A percentile compares a stretch with the other conserved stretches of the same genome.
Evolutionary conservation across 2,113 vertebrate species (phyloP).

Genomic region (Corvus moneduloides): DNA sequence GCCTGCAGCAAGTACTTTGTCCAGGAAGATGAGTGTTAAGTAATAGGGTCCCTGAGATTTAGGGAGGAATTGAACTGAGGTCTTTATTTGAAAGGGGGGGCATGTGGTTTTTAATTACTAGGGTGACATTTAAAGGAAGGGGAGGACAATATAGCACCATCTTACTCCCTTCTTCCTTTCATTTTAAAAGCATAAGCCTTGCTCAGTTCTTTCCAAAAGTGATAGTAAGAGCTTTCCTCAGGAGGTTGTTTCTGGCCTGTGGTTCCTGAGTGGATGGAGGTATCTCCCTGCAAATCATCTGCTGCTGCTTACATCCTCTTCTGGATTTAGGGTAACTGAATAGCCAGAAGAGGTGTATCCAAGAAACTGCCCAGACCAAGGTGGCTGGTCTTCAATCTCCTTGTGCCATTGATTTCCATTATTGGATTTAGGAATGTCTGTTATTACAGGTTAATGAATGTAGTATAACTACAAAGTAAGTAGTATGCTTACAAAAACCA

Average conservation of each 20-base stretch:
- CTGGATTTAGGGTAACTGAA: neutral
- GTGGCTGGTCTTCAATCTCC: neutral
- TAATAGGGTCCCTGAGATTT: neutral
- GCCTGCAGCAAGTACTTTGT: neutral
- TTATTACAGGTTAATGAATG: neutral
- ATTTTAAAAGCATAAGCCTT: neutral
- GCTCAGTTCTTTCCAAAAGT: neutral
- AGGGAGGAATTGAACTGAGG: neutral
- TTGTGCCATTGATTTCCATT: neutral
- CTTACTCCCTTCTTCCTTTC: neutral
- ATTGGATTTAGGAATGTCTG: neutral
- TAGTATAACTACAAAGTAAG: neutral
- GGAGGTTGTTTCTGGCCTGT: neutral
- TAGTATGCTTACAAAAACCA: neutral
- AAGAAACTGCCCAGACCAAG: neutral
- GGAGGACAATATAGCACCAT: neutral
- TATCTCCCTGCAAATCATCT: neutral
- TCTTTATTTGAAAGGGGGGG: neutral
- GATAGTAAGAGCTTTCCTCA: neutral
- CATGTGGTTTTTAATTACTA: neutral
- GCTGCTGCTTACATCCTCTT: neutral
- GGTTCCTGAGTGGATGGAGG: neutral
- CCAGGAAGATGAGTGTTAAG: neutral
- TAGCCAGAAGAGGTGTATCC: neutral
- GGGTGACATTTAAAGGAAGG: neutral